phyloP scores from a whole-genome alignment of 2,113 vertebrate species.

The Cyprinodon brontotheroides region DNA sequence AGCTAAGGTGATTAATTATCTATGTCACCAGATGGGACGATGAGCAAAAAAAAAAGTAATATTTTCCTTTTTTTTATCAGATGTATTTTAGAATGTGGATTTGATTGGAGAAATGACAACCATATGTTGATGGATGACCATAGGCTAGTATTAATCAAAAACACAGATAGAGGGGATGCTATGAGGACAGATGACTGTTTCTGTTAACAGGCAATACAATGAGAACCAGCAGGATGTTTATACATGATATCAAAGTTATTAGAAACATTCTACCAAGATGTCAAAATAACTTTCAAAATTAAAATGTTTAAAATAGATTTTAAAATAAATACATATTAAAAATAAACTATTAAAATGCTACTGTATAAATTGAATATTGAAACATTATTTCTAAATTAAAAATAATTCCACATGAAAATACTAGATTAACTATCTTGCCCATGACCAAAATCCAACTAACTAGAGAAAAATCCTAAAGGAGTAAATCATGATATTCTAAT shows the following conservation, averaged over 20 bases:
- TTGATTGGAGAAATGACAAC: constrained; percentile 77
- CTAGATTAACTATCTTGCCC: too few species aligned
- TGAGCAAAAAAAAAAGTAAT: constrained; percentile 56
- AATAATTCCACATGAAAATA: too few species aligned
- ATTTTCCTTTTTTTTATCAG: constrained; percentile 60
- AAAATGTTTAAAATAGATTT: not conserved
- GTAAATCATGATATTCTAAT: too few species aligned
- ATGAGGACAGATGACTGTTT: constrained; percentile 37
- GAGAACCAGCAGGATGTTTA: constrained; percentile 2
- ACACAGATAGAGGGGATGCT: constrained; percentile 63
- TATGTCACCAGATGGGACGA: constrained; percentile 77
- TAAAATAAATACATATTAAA: not conserved
- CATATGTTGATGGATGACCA: constrained; percentile 79
- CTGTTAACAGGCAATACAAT: constrained; percentile 3
- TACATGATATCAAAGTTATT: constrained; percentile 2
- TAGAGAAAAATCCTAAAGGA: too few species aligned
- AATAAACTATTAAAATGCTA: not conserved
- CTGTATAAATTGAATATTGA: too few species aligned
- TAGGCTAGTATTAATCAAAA: constrained; percentile 72
- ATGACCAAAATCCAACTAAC: too few species aligned
- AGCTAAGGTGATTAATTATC: constrained; percentile 81
- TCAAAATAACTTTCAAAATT: not conserved
- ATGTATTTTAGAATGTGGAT: constrained; percentile 72
- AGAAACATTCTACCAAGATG: not conserved
- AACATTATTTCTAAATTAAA: too few species aligned